Evolutionary conservation across 2,113 vertebrate species (phyloP), one percentile per base, ranked within the genome.

Genomic region (Rhipidura dahli): DNA sequence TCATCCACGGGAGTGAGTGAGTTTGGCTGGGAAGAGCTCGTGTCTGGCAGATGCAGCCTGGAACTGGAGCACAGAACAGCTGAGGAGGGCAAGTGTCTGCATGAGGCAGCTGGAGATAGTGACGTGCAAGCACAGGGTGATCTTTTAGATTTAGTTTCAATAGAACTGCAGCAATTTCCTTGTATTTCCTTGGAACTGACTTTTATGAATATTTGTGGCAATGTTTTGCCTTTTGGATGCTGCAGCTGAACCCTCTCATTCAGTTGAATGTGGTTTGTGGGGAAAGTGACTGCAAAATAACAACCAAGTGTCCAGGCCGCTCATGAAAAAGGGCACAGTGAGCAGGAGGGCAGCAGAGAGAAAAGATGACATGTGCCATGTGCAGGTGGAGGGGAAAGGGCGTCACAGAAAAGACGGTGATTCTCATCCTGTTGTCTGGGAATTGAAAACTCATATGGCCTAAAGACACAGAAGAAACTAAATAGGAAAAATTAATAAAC

Each of bases 281-380:
- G 22, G 31, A 35, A 77, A 69, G 17, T 2, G 37, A 31, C 5
- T 39, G 31, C 2, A 20, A 61, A 45, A 8, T 28, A 49, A 26
- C 3, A 15, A 12, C 11, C 0, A 6, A 73, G 15, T 2, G 22
- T 47, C 11, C 39, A 57, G 37, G n/a, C 22, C 57, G n/a, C 30
- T 83, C 23, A n/a, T 1, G 1, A 8, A 24, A 45, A 87, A 75
- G 16, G 4, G 9, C 1, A 2, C 0, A 9, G 11, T 1, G 10
- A 45, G 18, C 4, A 7, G 20, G 12, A 63, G 30, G 18, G 7
- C 27, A 47, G 24, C 37, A 42, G 61, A 37, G 16, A 68, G 15
- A 45, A 87, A 75, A 78, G 26, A 45, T 10, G 15, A 28, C 33
- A 53, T 2, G 1, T 26, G 7, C 5, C 4, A 2, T 9, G 13